Evolutionary conservation across 1,140 invertebrate species (phyloP), one percentile per base, ranked within the genome.

Genomic region (Euwallacea similis): DNA sequence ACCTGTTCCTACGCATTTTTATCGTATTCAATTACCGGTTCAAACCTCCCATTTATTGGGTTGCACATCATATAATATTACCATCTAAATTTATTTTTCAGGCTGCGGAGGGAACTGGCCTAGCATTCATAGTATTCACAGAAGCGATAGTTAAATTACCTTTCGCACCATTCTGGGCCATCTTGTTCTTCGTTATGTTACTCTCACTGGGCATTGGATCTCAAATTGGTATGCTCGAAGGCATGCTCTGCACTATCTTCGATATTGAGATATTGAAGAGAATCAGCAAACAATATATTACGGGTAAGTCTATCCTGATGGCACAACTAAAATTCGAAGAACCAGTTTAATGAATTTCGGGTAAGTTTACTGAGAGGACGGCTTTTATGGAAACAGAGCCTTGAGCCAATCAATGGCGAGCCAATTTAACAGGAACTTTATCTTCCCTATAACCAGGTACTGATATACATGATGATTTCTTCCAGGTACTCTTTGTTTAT

Each of bases 151-250:
- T 95, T 6, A 91, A 96, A 81, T 83, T 97, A 66, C 95, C 95
- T 0, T 91, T 90, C 9, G 91, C 93, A 0, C 94, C 94, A 13
- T 94, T 97, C 81, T 97, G 95, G 95, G 91, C 94, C 2, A 89
- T 96, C 69, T 89, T 96, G 44, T 97, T 97, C 87, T 97, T 97
- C 85, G 83, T 95, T 76, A 97, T 97, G 95, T 83, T 97, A 56
- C 83, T 97, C 8, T 93, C 93, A 0, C 85, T 97, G 21, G 95
- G 95, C 6, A 83, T 97, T 9, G 95, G 94, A 47, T 96, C 94
- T 33, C 93, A 97, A 84, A 96, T 96, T 79, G 93, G 94, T 60
- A 93, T 95, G 73, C 86, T 96, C 74, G 94, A 96, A 83, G 95
- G 95, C 21, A 95, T 97, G 87, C 87, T 97, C 21, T 95, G 93